phyloP scores from a whole-genome alignment of 2,113 vertebrate species.

The Gopherus evgoodei region DNA sequence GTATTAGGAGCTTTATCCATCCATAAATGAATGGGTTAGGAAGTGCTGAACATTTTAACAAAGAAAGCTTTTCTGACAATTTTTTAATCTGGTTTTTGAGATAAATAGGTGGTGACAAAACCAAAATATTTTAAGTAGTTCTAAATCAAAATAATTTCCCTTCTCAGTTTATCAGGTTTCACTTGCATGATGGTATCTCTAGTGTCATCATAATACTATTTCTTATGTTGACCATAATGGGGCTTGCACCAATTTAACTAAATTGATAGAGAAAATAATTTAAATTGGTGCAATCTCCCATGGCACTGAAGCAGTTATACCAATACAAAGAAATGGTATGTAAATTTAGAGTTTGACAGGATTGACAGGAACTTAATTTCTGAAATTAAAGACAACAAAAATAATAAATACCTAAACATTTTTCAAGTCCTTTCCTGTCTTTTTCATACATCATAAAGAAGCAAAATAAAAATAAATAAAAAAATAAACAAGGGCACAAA shows the following conservation, averaged over 20 bases:
- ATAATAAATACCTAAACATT: background rate
- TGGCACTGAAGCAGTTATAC: background rate
- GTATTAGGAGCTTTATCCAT: background rate
- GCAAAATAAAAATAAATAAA: background rate
- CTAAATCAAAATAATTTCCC: background rate
- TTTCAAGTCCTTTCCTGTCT: background rate
- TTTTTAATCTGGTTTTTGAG: background rate
- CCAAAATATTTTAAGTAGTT: background rate
- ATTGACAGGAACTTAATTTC: background rate
- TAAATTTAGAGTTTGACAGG: background rate
- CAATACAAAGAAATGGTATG: background rate
- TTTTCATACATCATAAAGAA: background rate
- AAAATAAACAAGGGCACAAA: background rate
- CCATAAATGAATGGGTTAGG: background rate
- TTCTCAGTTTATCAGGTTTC: background rate
- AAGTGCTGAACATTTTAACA: background rate
- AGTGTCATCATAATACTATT: background rate
- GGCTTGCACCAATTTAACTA: background rate
- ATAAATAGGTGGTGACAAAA: background rate
- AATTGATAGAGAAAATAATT: background rate
- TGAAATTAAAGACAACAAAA: background rate
- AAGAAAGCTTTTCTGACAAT: background rate
- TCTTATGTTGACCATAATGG: background rate
- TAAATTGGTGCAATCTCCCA: background rate
- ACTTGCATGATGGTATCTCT: background rate